Evolutionary conservation across 2,797 vertebrate species (phyloP), one percentile per base, ranked within the genome.

Genomic region (Notoglanidium macrostoma): DNA sequence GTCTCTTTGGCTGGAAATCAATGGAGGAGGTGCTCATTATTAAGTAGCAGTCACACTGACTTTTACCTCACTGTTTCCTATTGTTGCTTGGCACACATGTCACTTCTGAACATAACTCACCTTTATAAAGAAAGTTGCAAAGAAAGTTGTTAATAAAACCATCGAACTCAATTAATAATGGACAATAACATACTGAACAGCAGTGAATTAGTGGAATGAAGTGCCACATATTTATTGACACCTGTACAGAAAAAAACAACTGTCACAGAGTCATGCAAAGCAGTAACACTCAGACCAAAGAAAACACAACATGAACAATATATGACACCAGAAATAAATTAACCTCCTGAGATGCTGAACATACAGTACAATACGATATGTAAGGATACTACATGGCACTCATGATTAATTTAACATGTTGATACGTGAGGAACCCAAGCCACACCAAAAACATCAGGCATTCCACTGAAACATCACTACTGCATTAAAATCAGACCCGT

Each of bases 221-320:
- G 92, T 93, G 94, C 94, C 95, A 97, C 96, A 96, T 95, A 93
- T 98, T 98, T 97, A 97, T 97, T 97, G 89, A 96, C 90, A 95
- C 94, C 94, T 95, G 92, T 95, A 95, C 94, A 96, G 94, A 94
- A 92, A 49, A 40, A 90, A 93, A 95, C 95, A 95, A 89, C 92
- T 92, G 91, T 95, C 94, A 95, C 95, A 91, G 93, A 88, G 89
- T 96, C 97, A 99, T 98, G 97, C 97, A 96, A 96, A 96, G 95
- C 94, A 91, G 92, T 96, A 95, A 94, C 92, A 94, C 92, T 94
- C 90, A 91, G 92, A 92, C 94, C 92, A 92, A 95, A 93, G 63
- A 93, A 94, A 95, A 94, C 94, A 96, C 95, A 91, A 90, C 95
- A 94, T 93, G 92, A 95, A 95, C 94, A 94, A 92, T 92, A 94